Evolutionary conservation across 1,140 invertebrate species (phyloP).

Genomic region (Ectropis grisescens): DNA sequence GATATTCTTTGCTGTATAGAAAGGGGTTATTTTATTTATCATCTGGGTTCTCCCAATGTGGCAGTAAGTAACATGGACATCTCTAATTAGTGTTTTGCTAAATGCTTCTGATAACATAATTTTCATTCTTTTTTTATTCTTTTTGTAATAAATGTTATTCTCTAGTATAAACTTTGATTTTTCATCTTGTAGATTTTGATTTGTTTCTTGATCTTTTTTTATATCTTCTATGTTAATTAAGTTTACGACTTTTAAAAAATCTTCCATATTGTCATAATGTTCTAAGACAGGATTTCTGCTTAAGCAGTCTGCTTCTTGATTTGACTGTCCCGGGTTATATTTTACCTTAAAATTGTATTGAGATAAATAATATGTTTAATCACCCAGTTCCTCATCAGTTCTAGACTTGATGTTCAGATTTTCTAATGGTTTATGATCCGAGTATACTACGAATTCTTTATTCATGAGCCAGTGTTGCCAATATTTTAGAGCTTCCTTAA

Average conservation of each 20-base stretch:
- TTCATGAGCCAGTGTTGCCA: too few species aligned
- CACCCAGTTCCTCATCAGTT: too few species aligned
- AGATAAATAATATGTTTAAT: too few species aligned
- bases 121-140: slow-evolving; percentile 12
- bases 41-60: slow-evolving; percentile 5
- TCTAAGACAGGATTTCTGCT: slow-evolving; percentile 43
- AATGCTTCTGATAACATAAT: too few species aligned
- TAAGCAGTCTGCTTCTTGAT: slow-evolving; percentile 38
- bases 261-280: slow-evolving; percentile 10
- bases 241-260: slow-evolving; percentile 10
- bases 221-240: slow-evolving; percentile 13
- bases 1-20: slow-evolving; percentile 1
- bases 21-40: slow-evolving; percentile 5
- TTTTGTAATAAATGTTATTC: slow-evolving; percentile 10
- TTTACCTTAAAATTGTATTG: slow-evolving; percentile 40
- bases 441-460: slow-evolving; percentile 36
- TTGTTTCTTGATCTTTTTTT: slow-evolving; percentile 9
- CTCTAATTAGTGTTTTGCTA: slow-evolving; percentile 6
- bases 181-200: slow-evolving; percentile 1
- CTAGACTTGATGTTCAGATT: slow-evolving; percentile 37
- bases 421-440: slow-evolving; percentile 51
- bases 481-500: too few species aligned
- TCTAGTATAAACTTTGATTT: slow-evolving; percentile 2
- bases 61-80: slow-evolving; percentile 6
- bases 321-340: slow-evolving; percentile 38